phyloP scores from a whole-genome alignment of 2,888 invertebrate species.

The Cephus sareptanus region DNA sequence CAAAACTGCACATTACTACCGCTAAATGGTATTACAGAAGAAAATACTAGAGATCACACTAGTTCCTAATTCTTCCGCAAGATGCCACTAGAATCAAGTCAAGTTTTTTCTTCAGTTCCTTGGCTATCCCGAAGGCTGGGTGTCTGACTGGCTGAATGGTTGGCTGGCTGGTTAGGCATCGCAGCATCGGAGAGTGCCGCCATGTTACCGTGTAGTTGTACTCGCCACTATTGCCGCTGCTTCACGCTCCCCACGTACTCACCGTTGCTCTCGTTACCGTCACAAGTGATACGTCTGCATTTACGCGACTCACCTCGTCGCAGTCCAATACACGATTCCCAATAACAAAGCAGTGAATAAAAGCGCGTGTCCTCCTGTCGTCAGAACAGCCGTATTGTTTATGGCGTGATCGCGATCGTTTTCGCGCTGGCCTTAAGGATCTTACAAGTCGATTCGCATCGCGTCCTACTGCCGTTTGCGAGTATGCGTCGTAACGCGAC shows the following conservation, averaged over 20 bases:
- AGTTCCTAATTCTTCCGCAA: neutral
- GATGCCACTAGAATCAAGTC: neutral
- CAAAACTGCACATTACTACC: neutral
- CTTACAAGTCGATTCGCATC: constrained; percentile 1
- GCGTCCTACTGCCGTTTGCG: neutral
- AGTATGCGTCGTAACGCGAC: constrained; percentile 2
- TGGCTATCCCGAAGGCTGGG: neutral
- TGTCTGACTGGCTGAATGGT: neutral
- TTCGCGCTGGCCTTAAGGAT: neutral
- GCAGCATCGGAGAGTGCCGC: neutral
- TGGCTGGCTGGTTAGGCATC: neutral
- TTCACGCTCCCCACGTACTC: neutral
- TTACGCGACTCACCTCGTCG: neutral
- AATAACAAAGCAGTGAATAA: neutral
- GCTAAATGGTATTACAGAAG: neutral
- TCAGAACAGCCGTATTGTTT: neutral
- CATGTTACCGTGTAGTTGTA: neutral
- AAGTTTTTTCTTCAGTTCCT: neutral
- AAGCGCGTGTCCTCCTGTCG: neutral
- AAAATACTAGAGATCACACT: neutral
- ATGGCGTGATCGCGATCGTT: neutral
- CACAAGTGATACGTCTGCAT: neutral
- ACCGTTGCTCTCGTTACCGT: neutral
- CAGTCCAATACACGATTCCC: neutral
- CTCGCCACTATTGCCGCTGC: neutral